These are phyloP conservation scores for Macheiramphus alcinus DNA, from an alignment of 2,113 vertebrate genomes.

Conservation along the genomic window DNA sequence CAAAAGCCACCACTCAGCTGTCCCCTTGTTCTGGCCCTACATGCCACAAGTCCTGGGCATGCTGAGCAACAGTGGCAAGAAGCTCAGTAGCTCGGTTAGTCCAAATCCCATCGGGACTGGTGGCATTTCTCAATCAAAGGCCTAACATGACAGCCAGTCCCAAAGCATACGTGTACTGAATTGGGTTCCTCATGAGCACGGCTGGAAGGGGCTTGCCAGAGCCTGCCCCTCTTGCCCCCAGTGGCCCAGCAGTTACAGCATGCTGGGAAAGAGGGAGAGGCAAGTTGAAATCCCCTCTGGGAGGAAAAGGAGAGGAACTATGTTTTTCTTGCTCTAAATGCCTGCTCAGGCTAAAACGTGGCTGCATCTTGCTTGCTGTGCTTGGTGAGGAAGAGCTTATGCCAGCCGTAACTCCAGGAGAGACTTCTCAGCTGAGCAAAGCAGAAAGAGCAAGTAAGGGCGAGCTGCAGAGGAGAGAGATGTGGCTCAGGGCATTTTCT, in stretches of 20 bases:
- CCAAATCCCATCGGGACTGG: not conserved
- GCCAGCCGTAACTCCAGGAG: not conserved
- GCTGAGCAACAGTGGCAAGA: not conserved
- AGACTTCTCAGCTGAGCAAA: not conserved
- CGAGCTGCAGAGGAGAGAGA: not conserved
- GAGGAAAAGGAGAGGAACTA: not conserved
- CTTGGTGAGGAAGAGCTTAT: not conserved
- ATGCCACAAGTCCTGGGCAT: not conserved
- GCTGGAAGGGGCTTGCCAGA: not conserved
- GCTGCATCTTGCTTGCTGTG: not conserved
- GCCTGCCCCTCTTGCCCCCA: not conserved
- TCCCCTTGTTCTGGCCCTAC: accelerated
- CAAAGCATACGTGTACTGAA: not conserved
- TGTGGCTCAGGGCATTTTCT: not conserved
- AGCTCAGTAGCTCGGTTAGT: not conserved
- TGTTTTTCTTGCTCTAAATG: not conserved
- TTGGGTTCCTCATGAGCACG: not conserved
- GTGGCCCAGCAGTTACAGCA: not conserved
- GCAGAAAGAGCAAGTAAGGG: not conserved
- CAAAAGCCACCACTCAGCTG: not conserved
- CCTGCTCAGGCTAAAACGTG: not conserved
- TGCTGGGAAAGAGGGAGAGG: not conserved
- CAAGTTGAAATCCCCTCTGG: not conserved
- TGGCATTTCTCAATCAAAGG: not conserved
- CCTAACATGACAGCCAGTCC: not conserved